phyloP scores from a whole-genome alignment of 35 echinoderm and acorn worm species.

The Stichopus chloronotus region DNA sequence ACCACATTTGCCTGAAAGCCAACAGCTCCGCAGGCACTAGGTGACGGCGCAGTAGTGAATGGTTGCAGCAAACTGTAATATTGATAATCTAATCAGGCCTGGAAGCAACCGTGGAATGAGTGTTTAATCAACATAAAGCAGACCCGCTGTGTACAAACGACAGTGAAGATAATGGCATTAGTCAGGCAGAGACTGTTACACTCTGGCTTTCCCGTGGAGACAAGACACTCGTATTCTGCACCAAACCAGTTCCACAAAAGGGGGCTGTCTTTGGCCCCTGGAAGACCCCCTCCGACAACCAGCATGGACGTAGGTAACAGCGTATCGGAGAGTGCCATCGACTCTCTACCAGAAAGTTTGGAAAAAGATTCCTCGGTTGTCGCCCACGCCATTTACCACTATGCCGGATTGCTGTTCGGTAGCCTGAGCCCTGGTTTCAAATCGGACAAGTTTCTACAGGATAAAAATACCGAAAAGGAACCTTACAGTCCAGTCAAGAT shows the following conservation, averaged over 20 bases:
- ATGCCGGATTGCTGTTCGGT: conserved; percentile 47
- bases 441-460: conserved; percentile 24
- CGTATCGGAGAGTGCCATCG: conserved; percentile 58
- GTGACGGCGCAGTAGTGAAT: background rate
- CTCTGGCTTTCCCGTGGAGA: conserved; percentile 16
- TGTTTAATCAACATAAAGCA: background rate
- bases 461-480: conserved; percentile 28
- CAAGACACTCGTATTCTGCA: conserved; percentile 48
- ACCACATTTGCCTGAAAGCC: conserved; percentile 33
- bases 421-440: conserved; percentile 37
- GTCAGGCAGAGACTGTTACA: conserved; percentile 23
- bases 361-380: background rate
- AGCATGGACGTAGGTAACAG: conserved; percentile 11
- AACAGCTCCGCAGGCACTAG: background rate
- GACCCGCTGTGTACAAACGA: background rate
- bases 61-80: background rate
- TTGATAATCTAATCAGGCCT: conserved; percentile 24
- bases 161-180: conserved; percentile 36
- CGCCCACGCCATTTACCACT: conserved; percentile 32
- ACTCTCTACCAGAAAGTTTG: conserved; percentile 22
- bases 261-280: background rate
- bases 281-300: background rate
- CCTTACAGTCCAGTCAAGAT: background rate
- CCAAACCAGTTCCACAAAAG: background rate
- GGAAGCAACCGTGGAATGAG: background rate